Evolutionary conservation across 2,797 vertebrate species (phyloP).

Genomic region (Muscicapa comitata): DNA sequence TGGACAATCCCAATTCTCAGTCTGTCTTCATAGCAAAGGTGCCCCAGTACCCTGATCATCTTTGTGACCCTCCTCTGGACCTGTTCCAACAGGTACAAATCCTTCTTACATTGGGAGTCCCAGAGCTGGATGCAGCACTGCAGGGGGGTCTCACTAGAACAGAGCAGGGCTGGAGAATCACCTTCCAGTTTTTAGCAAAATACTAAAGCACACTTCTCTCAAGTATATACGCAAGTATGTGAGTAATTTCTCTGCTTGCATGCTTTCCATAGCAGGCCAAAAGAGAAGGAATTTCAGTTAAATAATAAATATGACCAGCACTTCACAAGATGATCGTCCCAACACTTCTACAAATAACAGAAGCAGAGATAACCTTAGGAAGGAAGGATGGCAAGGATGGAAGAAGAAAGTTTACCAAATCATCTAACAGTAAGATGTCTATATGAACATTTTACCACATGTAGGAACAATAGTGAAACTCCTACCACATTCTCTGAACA

Average conservation of each 20-base stretch:
- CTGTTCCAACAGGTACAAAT: background rate
- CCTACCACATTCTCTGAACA: constrained; percentile 38
- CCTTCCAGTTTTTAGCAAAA: background rate
- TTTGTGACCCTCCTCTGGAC: background rate
- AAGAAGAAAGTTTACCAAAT: background rate
- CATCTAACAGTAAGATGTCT: constrained; percentile 18
- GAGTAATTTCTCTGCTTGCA: background rate
- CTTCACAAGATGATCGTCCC: background rate
- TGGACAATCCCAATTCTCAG: background rate
- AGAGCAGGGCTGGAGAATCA: background rate
- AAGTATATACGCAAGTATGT: background rate
- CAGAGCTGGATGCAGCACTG: background rate
- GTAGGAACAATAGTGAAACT: constrained; percentile 44
- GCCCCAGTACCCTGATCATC: background rate
- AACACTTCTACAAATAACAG: background rate
- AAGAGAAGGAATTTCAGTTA: background rate
- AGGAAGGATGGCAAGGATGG: background rate
- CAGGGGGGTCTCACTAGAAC: background rate
- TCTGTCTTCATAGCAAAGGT: background rate
- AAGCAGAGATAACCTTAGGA: background rate
- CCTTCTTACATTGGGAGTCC: background rate
- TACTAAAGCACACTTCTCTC: background rate
- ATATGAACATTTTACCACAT: background rate
- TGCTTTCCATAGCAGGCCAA: background rate
- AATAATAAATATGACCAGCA: background rate